Conservation (phyloP, 2,797 vertebrate genomes). For the Hoplostethus mediterraneus region DNA sequence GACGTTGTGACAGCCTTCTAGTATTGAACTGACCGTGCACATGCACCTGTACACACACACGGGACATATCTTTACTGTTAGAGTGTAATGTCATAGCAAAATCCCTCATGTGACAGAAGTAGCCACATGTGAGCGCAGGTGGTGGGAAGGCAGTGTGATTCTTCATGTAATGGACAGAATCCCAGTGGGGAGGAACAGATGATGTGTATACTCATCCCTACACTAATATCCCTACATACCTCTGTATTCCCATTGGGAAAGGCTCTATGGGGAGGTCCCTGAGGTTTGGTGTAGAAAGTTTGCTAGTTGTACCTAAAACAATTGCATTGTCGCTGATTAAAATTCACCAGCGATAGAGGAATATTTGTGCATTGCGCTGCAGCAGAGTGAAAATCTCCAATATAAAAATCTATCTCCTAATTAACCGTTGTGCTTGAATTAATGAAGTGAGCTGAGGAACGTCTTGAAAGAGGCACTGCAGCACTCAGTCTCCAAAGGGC, state of each 20-base stretch:
- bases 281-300: not conserved
- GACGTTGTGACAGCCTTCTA: not conserved
- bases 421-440: constrained; percentile 75
- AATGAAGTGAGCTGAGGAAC: constrained; percentile 68
- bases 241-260: constrained; percentile 15
- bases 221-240: too few relatives aligned
- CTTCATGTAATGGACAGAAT: not conserved
- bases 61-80: not conserved
- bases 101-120: not conserved
- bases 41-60: not conserved
- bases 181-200: not conserved
- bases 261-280: constrained; percentile 3
- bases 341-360: constrained; percentile 68
- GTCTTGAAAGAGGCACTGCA: constrained; percentile 54
- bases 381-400: constrained; percentile 65
- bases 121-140: constrained; percentile 6
- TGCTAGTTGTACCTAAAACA: constrained; percentile 42
- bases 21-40: too few relatives aligned
- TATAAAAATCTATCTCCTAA: constrained; percentile 77
- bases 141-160: not conserved
- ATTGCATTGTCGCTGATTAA: constrained; percentile 66
- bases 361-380: constrained; percentile 65
- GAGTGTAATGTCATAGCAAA: not conserved
- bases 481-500: constrained; percentile 42
- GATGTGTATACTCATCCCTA: not conserved